Percentiles rank a stretch among this genome's conserved stretches.
phyloP scores from a whole-genome alignment of 2,888 invertebrate species.

The Lypha dubia region DNA sequence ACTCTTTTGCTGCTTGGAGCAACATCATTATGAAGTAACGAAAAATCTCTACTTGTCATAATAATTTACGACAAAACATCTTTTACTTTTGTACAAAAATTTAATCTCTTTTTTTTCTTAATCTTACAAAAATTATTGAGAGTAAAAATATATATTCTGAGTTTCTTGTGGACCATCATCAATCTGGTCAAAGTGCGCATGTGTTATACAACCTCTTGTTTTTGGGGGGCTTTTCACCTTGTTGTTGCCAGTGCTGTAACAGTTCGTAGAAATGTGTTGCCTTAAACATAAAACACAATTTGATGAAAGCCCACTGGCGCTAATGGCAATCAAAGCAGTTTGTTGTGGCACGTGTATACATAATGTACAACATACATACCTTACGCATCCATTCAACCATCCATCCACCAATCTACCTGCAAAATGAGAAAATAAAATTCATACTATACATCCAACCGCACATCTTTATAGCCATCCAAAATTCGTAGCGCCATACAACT shows the following conservation, averaged over 20 bases:
- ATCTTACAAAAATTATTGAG: constrained; percentile 15
- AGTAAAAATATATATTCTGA: constrained; percentile 44
- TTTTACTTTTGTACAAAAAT: not conserved
- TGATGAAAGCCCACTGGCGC: constrained; percentile 71
- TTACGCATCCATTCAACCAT: constrained; percentile 76
- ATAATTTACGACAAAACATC: constrained; percentile 24
- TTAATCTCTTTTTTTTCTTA: constrained; percentile 36
- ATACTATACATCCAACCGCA: constrained; percentile 48
- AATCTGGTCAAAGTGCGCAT: constrained; percentile 44
- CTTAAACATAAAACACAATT: constrained; percentile 56
- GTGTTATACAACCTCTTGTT: constrained; percentile 38
- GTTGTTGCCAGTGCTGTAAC: constrained; percentile 31
- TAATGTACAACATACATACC: constrained; percentile 77
- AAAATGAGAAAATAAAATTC: constrained; percentile 70
- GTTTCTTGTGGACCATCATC: not conserved
- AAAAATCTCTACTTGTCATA: not conserved
- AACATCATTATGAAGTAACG: constrained; percentile 23
- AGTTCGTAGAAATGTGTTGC: constrained; percentile 45
- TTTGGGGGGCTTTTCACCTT: constrained; percentile 28
- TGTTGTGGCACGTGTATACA: constrained; percentile 76
- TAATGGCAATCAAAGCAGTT: constrained; percentile 68
- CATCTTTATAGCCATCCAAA: constrained; percentile 58
- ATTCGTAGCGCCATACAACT: constrained; percentile 46
- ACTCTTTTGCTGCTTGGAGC: not conserved
- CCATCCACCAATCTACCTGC: constrained; percentile 83